phyloP scores from a whole-genome alignment of 2,113 vertebrate species.

The Gavia stellata region DNA sequence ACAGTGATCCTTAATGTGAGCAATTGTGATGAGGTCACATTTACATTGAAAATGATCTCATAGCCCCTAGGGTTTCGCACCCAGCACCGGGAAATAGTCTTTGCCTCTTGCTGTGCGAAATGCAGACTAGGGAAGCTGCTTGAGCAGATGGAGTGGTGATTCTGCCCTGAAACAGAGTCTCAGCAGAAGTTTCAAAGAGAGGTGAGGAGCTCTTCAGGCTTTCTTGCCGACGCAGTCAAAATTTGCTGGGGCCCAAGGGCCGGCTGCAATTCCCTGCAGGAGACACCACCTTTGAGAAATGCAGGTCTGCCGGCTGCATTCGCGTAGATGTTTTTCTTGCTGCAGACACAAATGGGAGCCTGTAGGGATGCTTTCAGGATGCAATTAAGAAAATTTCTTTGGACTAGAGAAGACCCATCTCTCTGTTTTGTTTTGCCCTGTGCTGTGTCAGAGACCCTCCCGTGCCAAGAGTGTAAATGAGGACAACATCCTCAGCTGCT shows the following conservation, averaged over 20 bases:
- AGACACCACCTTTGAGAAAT: slow-evolving; percentile 17
- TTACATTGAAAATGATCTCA: slow-evolving; percentile 40
- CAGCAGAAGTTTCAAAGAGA: slow-evolving; percentile 20
- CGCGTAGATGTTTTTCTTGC: not conserved
- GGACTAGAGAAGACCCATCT: not conserved
- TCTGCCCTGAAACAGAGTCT: not conserved
- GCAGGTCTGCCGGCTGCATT: not conserved
- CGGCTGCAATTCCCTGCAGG: not conserved
- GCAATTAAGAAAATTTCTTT: slow-evolving; percentile 36
- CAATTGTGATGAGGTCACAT: slow-evolving; percentile 8
- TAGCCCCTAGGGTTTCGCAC: not conserved
- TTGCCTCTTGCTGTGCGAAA: not conserved
- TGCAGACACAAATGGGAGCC: not conserved
- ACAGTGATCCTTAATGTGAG: slow-evolving; percentile 1
- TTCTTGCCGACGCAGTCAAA: slow-evolving; percentile 26
- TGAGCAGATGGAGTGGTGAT: not conserved
- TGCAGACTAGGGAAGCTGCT: not conserved
- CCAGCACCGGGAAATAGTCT: not conserved
- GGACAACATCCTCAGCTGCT: not conserved
- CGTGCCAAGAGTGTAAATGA: fast-evolving
- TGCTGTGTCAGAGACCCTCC: not conserved
- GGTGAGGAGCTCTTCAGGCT: slow-evolving; percentile 30
- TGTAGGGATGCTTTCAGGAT: slow-evolving; percentile 35
- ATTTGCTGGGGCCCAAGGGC: not conserved
- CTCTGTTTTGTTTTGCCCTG: not conserved